Conservation (phyloP, 1,140 invertebrate species). For the Diplogasteroides magnus region DNA sequence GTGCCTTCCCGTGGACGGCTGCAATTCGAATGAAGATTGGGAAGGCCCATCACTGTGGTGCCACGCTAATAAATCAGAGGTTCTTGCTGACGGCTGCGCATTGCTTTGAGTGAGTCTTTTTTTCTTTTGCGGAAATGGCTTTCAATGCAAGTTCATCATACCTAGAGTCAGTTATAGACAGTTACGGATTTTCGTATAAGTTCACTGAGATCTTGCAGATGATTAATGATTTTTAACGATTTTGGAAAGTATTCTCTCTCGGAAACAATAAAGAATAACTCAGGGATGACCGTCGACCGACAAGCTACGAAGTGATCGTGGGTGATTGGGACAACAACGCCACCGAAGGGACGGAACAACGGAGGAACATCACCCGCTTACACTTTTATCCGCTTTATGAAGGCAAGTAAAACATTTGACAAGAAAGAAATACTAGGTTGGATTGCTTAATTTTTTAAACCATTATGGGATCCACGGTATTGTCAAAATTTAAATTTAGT, state of each 20-base stretch:
- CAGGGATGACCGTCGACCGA: conserved; percentile 22
- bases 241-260: too few species aligned
- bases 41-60: conserved; percentile 24
- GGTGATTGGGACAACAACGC: conserved; percentile 25
- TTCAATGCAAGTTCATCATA: too few species aligned
- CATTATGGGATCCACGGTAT: neutral
- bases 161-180: too few species aligned
- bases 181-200: too few species aligned
- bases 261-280: too few species aligned
- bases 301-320: conserved; percentile 17
- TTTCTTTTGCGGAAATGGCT: neutral
- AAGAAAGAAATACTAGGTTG: too few species aligned
- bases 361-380: conserved; percentile 8
- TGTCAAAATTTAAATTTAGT: neutral
- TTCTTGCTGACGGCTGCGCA: conserved; percentile 27
- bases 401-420: too few species aligned
- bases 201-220: too few species aligned
- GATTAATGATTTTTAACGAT: neutral
- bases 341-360: conserved; percentile 23
- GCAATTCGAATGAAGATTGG: conserved; percentile 16
- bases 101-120: conserved; percentile 25
- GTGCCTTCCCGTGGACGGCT: conserved; percentile 28
- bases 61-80: conserved; percentile 13
- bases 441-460: neutral
- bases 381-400: conserved; percentile 29